phyloP scores from a whole-genome alignment of 1,140 invertebrate genomes.

The Temnothorax nylanderi region DNA sequence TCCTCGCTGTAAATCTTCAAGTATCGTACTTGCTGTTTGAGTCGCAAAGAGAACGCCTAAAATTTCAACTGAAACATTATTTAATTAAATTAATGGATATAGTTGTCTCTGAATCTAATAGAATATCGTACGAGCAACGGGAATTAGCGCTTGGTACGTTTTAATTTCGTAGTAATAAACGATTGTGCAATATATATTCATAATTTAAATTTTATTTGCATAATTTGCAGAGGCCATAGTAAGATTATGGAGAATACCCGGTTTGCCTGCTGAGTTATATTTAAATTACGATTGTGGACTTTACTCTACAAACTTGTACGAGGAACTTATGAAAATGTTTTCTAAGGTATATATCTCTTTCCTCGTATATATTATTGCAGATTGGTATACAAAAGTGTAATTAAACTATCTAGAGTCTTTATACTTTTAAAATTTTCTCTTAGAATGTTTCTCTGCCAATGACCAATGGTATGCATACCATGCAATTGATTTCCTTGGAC shows the following conservation, averaged over 20 bases:
- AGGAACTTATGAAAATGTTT: slow-evolving; percentile 97
- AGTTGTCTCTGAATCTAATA: slow-evolving; percentile 93
- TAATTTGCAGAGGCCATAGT: slow-evolving; percentile 89
- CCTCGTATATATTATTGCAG: too few relatives aligned
- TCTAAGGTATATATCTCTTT: slow-evolving; percentile 90
- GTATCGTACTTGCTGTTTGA: slow-evolving; percentile 98
- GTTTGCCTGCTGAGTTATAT: slow-evolving; percentile 97
- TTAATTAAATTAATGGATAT: slow-evolving; percentile 96
- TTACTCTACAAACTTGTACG: slow-evolving; percentile 98
- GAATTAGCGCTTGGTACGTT: slow-evolving; percentile 95
- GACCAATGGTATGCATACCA: slow-evolving; percentile 92
- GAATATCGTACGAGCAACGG: slow-evolving; percentile 95
- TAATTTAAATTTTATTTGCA: slow-evolving; percentile 40
- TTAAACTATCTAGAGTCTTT: neutral
- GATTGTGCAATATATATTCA: too few relatives aligned
- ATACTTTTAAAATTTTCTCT: slow-evolving; percentile 53
- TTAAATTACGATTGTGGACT: slow-evolving; percentile 99
- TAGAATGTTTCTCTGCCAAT: slow-evolving; percentile 95
- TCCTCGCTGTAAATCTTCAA: slow-evolving; percentile 95
- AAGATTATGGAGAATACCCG: slow-evolving; percentile 96
- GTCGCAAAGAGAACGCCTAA: slow-evolving; percentile 95
- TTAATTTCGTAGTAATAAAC: neutral
- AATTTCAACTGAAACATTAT: slow-evolving; percentile 97
- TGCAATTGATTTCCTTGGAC: slow-evolving; percentile 96
- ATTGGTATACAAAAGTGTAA: neutral